Percentiles rank a stretch among this genome's conserved stretches.
These are phyloP conservation scores for Sialia sialis DNA, from an alignment of 2,113 vertebrate genomes.

Conservation along the genomic window DNA sequence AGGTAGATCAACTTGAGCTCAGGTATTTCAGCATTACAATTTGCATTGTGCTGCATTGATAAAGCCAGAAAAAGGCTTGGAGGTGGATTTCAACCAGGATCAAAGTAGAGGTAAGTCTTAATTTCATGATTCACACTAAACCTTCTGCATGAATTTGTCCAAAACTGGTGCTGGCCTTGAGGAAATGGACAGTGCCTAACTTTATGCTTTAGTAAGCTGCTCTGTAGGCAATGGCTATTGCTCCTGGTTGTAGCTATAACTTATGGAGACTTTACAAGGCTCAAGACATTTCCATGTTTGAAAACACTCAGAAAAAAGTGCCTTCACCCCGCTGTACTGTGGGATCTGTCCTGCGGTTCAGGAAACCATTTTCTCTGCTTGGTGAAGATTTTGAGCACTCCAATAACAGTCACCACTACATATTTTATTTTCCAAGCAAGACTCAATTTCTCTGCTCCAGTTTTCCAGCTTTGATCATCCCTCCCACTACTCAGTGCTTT, in stretches of 20 bases:
- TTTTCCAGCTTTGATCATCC: background rate
- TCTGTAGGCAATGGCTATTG: background rate
- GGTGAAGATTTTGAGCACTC: background rate
- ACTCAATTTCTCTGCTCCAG: background rate
- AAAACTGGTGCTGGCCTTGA: background rate
- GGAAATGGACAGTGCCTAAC: background rate
- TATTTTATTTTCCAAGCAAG: background rate
- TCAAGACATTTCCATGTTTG: background rate
- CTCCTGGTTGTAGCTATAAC: background rate
- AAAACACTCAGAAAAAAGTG: background rate
- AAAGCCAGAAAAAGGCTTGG: background rate
- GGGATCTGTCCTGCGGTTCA: background rate
- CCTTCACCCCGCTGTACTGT: background rate
- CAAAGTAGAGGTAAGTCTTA: background rate
- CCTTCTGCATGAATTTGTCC: background rate
- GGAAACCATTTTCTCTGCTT: background rate
- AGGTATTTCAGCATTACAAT: background rate
- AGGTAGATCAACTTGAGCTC: background rate
- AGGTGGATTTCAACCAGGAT: background rate
- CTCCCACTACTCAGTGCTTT: background rate
- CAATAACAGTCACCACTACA: accelerated
- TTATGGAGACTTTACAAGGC: background rate
- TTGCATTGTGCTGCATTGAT: background rate
- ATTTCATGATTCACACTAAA: background rate
- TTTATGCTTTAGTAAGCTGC: background rate